phyloP scores from a whole-genome alignment of 2,113 vertebrate genomes.

The Opisthocomus hoazin region DNA sequence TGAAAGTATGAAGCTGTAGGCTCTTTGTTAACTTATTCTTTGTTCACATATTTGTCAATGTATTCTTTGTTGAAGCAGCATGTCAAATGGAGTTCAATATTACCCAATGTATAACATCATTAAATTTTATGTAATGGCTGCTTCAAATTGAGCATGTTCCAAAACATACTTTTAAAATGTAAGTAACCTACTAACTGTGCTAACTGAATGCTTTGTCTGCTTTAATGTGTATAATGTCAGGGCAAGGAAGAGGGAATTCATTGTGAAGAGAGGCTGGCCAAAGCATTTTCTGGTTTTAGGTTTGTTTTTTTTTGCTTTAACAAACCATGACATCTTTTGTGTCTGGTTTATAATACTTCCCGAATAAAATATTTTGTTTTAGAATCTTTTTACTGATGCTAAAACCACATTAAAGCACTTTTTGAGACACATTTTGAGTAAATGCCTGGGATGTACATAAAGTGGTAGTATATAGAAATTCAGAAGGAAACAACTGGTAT shows the following conservation, averaged over 20 bases:
- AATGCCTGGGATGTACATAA: background rate
- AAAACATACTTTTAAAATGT: background rate
- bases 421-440: background rate
- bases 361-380: background rate
- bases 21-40: background rate
- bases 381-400: background rate
- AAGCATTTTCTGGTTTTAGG: background rate
- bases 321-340: background rate
- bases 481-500: background rate
- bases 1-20: background rate
- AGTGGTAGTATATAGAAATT: background rate
- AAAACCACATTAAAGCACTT: background rate
- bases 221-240: background rate
- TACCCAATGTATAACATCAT: background rate
- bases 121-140: slow-evolving; percentile 11
- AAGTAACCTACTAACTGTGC: background rate
- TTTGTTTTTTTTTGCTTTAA: background rate
- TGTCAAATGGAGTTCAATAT: slow-evolving; percentile 18
- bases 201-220: background rate
- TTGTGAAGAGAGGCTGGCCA: background rate
- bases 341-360: background rate
- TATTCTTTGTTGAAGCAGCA: background rate
- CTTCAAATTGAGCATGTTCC: background rate
- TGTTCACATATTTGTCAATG: background rate
- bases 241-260: background rate